Evolutionary conservation across 2,888 invertebrate genomes (phyloP).

Genomic region (Drosophila atripex): DNA sequence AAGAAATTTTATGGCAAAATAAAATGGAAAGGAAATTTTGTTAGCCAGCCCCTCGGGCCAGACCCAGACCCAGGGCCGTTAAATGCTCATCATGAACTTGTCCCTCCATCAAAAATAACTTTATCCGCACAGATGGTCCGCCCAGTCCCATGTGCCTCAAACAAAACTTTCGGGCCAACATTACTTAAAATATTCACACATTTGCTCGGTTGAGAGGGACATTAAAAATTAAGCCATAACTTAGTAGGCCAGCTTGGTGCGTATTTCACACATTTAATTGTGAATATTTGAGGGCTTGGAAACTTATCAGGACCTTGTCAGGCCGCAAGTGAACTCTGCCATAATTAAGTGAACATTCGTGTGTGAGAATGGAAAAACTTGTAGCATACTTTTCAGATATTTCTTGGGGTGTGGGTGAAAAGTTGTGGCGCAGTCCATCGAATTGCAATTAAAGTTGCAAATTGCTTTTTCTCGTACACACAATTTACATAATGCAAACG

Average conservation of each 20-base stretch:
- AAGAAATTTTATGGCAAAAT: background rate
- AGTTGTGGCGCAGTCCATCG: slow-evolving; percentile 42
- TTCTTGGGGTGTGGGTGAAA: slow-evolving; percentile 15
- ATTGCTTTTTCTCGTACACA: slow-evolving; percentile 53
- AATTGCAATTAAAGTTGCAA: slow-evolving; percentile 73
- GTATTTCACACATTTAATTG: slow-evolving; percentile 8
- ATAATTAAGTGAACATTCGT: slow-evolving; percentile 34
- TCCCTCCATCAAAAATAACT: slow-evolving; percentile 24
- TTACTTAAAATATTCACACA: slow-evolving; percentile 40
- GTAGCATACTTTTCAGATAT: slow-evolving; percentile 25
- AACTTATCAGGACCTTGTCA: slow-evolving; percentile 17
- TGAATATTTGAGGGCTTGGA: slow-evolving; percentile 4
- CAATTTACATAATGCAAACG: slow-evolving; percentile 60
- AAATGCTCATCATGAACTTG: slow-evolving; percentile 30
- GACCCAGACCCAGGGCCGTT: slow-evolving; percentile 9
- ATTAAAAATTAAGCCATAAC: slow-evolving; percentile 55
- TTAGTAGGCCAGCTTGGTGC: slow-evolving; percentile 41
- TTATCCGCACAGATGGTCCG: slow-evolving; percentile 8
- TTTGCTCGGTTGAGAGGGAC: slow-evolving; percentile 2
- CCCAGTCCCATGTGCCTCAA: slow-evolving; percentile 25
- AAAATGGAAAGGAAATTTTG: background rate
- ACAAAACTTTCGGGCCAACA: slow-evolving; percentile 9
- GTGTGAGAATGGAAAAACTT: slow-evolving; percentile 14
- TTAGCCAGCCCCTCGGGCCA: background rate
- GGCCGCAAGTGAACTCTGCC: slow-evolving; percentile 11